A percentile compares a stretch with the other conserved stretches of the same genome.
phyloP scores from a whole-genome alignment of 2,888 invertebrate species.

The Synergus gifuensis region DNA sequence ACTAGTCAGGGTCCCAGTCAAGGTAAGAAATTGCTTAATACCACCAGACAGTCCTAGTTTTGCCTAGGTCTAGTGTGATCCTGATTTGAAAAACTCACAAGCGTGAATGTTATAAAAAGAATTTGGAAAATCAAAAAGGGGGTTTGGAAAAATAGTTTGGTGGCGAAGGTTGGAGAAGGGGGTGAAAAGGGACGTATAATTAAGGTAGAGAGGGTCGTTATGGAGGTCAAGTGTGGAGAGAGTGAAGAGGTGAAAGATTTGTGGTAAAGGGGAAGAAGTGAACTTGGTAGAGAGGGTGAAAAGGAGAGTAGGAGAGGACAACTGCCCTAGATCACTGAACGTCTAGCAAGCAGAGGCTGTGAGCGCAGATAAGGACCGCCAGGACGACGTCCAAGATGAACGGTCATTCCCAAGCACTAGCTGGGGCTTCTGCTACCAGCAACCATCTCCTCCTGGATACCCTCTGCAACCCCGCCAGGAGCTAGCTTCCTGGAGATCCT shows the following conservation, averaged over 20 bases:
- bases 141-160: background rate
- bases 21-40: too few species aligned
- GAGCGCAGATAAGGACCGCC: conserved; percentile 77
- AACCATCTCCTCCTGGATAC: conserved; percentile 64
- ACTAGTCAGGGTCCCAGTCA: too few species aligned
- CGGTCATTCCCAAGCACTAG: conserved; percentile 74
- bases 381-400: conserved; percentile 78
- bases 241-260: conserved; percentile 48
- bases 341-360: conserved; percentile 77
- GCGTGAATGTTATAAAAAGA: too few species aligned
- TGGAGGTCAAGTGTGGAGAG: conserved; percentile 48
- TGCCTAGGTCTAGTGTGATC: too few species aligned
- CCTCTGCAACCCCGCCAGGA: conserved; percentile 61
- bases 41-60: too few species aligned
- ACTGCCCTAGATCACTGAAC: conserved; percentile 77
- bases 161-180: conserved; percentile 36
- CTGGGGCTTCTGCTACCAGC: conserved; percentile 65
- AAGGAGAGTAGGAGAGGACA: conserved; percentile 63
- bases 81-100: too few species aligned
- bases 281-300: conserved; percentile 43
- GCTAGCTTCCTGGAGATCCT: conserved; percentile 74
- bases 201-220: conserved; percentile 56
- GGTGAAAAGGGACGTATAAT: conserved; percentile 65
- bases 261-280: conserved; percentile 42
- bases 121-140: too few species aligned